These are phyloP conservation scores for Lampropteryx suffumata DNA, from an alignment of 2,888 invertebrate genomes.

Conservation along the genomic window DNA sequence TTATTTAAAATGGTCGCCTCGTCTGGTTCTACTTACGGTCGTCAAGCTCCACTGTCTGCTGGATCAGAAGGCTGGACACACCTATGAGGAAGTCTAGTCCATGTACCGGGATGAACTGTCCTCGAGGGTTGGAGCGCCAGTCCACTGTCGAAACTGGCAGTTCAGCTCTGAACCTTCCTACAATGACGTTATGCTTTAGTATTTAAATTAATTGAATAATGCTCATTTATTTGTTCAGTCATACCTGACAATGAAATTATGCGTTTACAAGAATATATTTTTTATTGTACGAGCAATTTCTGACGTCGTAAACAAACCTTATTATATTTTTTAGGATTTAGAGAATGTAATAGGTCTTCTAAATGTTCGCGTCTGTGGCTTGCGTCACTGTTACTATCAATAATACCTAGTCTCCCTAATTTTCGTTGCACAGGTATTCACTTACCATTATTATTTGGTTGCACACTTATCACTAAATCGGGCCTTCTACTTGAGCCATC, in stretches of 20 bases:
- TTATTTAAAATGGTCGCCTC: too few relatives aligned
- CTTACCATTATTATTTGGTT: conserved; percentile 58
- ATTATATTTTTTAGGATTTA: too few relatives aligned
- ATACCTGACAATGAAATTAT: too few relatives aligned
- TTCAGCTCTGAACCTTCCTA: conserved; percentile 66
- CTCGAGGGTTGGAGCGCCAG: conserved; percentile 81
- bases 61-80: conserved; percentile 86
- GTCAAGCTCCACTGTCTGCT: conserved; percentile 90
- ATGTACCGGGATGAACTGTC: conserved; percentile 84
- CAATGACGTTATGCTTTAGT: background rate
- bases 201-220: too few relatives aligned
- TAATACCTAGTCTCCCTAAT: too few relatives aligned
- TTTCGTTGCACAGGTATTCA: background rate
- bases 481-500: conserved; percentile 53
- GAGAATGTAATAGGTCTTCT: too few relatives aligned
- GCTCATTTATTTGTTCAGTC: too few relatives aligned
- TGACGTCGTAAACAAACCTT: too few relatives aligned
- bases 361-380: too few relatives aligned
- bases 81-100: conserved; percentile 89
- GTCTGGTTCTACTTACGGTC: conserved; percentile 79
- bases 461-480: conserved; percentile 69
- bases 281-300: too few relatives aligned
- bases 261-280: too few relatives aligned
- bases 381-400: too few relatives aligned
- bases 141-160: conserved; percentile 84